These are phyloP conservation scores for Sebastolobus alascanus DNA, from an alignment of 2,797 vertebrate species.

Conservation along the genomic window DNA sequence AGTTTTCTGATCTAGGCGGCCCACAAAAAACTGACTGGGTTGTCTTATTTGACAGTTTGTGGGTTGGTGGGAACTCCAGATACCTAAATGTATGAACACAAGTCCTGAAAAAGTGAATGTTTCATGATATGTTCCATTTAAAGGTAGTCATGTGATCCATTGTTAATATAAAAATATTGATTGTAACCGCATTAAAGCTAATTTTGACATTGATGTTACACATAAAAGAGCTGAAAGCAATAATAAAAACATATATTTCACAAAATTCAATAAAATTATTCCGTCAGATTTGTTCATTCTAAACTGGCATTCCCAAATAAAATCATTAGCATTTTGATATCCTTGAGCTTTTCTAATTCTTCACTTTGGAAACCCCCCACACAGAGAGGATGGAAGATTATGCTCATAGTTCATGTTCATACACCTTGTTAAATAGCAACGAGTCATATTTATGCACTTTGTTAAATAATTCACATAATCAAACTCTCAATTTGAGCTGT, in stretches of 20 bases:
- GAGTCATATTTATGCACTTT: constrained; percentile 74
- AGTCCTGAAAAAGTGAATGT: too few relatives aligned
- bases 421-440: constrained; percentile 77
- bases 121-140: too few relatives aligned
- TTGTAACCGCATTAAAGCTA: not conserved
- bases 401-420: constrained; percentile 74
- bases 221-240: not conserved
- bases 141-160: not conserved
- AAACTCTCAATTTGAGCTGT: constrained; percentile 70
- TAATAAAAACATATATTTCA: not conserved
- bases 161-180: not conserved
- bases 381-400: constrained; percentile 54
- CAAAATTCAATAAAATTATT: constrained; percentile 2
- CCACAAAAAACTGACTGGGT: too few relatives aligned
- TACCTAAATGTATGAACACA: too few relatives aligned
- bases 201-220: not conserved
- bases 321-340: constrained; percentile 5
- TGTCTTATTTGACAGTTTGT: too few relatives aligned
- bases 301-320: not conserved
- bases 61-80: too few relatives aligned
- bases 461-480: constrained; percentile 80
- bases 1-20: too few relatives aligned
- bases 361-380: constrained; percentile 39
- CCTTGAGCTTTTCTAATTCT: constrained; percentile 29
- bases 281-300: fast-evolving